A percentile compares a stretch with the other conserved stretches of the same genome.
Conservation (phyloP, 2,797 vertebrate species). For the Phoeniculus purpureus region DNA sequence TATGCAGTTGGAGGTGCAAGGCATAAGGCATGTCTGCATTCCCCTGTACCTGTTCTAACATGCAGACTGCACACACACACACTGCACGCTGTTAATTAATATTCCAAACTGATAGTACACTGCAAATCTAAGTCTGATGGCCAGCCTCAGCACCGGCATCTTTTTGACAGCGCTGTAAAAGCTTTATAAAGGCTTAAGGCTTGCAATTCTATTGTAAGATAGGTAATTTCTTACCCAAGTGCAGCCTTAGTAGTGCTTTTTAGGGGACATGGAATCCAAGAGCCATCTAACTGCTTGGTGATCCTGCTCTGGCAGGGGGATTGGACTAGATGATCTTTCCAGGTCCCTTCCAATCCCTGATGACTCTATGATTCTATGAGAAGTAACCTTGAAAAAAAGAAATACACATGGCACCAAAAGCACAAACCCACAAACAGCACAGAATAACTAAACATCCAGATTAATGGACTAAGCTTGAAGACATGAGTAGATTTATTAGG, state of each 20-base stretch:
- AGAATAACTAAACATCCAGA: constrained; percentile 47
- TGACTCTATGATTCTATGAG: not conserved
- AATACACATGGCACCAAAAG: not conserved
- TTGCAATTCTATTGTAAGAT: not conserved
- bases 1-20: not conserved
- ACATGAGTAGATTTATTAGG: constrained; percentile 79
- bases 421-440: not conserved
- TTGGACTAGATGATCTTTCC: no score
- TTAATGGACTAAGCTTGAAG: constrained; percentile 70
- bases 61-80: not conserved
- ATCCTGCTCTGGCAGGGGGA: no score
- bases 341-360: no score
- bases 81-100: not conserved
- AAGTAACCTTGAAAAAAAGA: not conserved
- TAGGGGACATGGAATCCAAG: not conserved
- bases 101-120: not conserved
- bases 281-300: not conserved
- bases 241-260: not conserved
- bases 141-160: not conserved
- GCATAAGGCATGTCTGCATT: not conserved
- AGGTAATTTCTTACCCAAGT: not conserved
- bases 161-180: not conserved
- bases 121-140: not conserved
- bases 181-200: not conserved
- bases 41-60: not conserved